Conservation (phyloP, 2,113 vertebrate genomes). For the Hippocampus comes region DNA sequence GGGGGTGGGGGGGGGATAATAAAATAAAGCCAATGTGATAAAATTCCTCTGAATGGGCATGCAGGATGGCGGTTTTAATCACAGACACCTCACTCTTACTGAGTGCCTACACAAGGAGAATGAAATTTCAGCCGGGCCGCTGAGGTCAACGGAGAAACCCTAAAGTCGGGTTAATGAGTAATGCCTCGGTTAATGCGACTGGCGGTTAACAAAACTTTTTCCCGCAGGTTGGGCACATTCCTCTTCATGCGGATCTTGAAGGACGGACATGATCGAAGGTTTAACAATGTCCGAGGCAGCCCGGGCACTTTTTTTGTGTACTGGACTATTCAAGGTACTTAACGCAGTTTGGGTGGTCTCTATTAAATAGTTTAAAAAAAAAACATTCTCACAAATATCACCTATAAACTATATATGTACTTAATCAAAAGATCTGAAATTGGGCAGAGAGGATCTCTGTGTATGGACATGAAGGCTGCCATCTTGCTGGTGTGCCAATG, state of each 20-base stretch:
- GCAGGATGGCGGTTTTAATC: neutral
- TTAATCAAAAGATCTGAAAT: neutral
- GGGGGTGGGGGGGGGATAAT: neutral
- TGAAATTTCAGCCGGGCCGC: neutral
- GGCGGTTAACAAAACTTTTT: constrained; percentile 28
- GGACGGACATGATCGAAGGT: constrained; percentile 75
- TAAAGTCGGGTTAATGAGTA: constrained; percentile 69
- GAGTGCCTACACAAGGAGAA: neutral
- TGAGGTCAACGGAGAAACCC: constrained; percentile 40
- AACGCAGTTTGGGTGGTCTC: neutral
- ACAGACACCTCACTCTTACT: neutral
- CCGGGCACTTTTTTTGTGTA: constrained; percentile 76
- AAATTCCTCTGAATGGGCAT: neutral
- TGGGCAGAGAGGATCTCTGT: neutral
- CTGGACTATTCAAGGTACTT: constrained; percentile 79
- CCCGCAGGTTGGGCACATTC: constrained; percentile 73
- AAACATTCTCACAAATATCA: neutral
- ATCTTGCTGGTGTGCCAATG: neutral
- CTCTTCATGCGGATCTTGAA: constrained; percentile 78
- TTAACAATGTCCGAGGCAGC: constrained; percentile 73
- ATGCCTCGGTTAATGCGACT: constrained; percentile 59
- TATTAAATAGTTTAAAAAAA: neutral
- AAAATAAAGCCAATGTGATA: neutral
- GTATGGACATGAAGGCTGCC: neutral
- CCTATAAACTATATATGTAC: neutral